A percentile compares a stretch with the other conserved stretches of the same genome.
These are phyloP conservation scores for Petrosia ficiformis DNA, from an alignment of 37 sponge, comb jelly and placozoan species.

Conservation along the genomic window DNA sequence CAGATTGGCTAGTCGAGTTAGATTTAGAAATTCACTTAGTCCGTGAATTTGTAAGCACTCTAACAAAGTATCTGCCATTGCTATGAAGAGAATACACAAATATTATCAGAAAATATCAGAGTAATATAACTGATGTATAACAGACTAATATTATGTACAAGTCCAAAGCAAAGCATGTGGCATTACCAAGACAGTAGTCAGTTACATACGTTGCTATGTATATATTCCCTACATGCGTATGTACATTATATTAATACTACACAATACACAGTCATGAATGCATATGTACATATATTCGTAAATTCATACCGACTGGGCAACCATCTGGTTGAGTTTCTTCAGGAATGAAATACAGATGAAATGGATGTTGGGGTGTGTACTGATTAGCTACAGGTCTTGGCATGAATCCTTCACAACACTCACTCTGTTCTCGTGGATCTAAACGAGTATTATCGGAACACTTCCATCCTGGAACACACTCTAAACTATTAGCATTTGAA, in stretches of 20 bases:
- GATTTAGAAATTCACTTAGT: not conserved
- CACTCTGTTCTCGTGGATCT: not conserved
- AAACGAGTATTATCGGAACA: not conserved
- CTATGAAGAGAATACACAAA: too few relatives aligned
- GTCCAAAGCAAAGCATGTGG: too few relatives aligned
- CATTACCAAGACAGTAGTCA: too few relatives aligned
- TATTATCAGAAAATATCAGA: too few relatives aligned
- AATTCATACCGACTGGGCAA: not conserved
- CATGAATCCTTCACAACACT: not conserved
- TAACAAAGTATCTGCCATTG: not conserved
- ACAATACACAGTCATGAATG: too few relatives aligned
- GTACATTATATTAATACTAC: too few relatives aligned
- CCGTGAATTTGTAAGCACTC: not conserved
- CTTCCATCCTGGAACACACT: not conserved
- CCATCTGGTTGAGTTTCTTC: not conserved
- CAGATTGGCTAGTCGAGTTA: not conserved
- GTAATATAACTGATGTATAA: too few relatives aligned
- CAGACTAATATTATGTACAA: too few relatives aligned
- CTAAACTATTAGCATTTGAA: not conserved
- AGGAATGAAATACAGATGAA: not conserved
- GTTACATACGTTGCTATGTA: too few relatives aligned
- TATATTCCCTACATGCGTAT: too few relatives aligned
- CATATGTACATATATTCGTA: too few relatives aligned
- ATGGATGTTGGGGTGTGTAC: not conserved
- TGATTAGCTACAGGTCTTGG: too few relatives aligned